Conservation (phyloP, 1,140 invertebrate genomes). For the Subanguina moxae region DNA sequence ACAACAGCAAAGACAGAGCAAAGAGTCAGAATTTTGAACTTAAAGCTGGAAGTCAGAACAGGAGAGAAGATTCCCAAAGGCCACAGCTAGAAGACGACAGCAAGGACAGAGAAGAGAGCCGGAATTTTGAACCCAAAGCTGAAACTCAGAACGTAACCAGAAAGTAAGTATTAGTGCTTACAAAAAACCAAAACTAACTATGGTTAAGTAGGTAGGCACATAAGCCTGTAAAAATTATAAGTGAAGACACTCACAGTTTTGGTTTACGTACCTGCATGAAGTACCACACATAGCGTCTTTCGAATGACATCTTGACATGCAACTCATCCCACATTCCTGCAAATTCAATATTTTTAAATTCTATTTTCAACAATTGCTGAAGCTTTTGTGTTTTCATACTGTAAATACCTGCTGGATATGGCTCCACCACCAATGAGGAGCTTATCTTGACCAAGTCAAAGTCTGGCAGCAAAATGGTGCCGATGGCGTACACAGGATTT, state of each 20-base stretch:
- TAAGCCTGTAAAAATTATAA: conserved; percentile 58
- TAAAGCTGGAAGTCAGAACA: too few relatives aligned
- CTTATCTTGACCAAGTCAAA: conserved; percentile 54
- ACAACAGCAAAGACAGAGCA: too few relatives aligned
- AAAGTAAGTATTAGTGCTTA: too few relatives aligned
- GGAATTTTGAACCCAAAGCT: too few relatives aligned
- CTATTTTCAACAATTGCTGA: conserved; percentile 8
- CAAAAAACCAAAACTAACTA: too few relatives aligned
- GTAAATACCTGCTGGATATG: conserved; percentile 9
- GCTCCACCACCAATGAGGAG: conserved; percentile 42
- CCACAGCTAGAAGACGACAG: too few relatives aligned
- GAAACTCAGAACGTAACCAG: too few relatives aligned
- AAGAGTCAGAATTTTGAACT: too few relatives aligned
- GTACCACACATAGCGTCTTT: conserved; percentile 51
- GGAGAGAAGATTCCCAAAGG: too few relatives aligned
- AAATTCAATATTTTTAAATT: not conserved
- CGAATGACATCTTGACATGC: conserved; percentile 54
- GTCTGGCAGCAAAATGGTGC: conserved; percentile 50
- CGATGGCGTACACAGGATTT: conserved; percentile 49
- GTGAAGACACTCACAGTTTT: not conserved
- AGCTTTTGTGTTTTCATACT: too few relatives aligned
- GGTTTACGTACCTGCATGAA: conserved; percentile 36
- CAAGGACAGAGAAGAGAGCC: too few relatives aligned
- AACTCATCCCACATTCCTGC: conserved; percentile 56
- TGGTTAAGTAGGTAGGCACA: conserved; percentile 57